Base-by-base conservation (phyloP, 1,140 invertebrate genomes). In the Cydia splendana region DNA sequence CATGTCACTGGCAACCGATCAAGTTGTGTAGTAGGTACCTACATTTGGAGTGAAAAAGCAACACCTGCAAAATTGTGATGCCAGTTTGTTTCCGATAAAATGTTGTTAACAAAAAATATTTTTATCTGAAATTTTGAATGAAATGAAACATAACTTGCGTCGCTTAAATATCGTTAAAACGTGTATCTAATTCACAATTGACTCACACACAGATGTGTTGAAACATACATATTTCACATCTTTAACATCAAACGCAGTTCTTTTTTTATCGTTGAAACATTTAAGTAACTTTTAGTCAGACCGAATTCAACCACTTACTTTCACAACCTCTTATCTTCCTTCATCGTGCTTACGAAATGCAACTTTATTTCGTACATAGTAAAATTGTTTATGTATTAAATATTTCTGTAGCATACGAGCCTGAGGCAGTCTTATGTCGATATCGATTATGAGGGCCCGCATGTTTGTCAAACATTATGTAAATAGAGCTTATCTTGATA, bases 391-490 rank as follows among this genome's bases (percentile, higher is more conserved):
- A 18, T 24, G 51, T 18, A 24, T 24, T 10, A 10, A 62, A 24
- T 10, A 2, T 18, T 12, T 18, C 18, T 18, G 9, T 62, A 62
- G 9, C 20, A n/a, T 62, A 62, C 6, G 18, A 62, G 53, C 7
- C 6, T 12, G 18, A 62, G 57, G 1, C 20, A 24, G 20, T 62
- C n/a, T 62, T 2, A 7, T 62, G 57, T 62, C 10, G 20, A 45
- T 79, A 87, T 88, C 82, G 87, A 87, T 88, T 85, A 82, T 80
- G 73, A 77, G 80, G 74, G 77, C 84, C 83, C 87, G 84, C 84
- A 85, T 87, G 80, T 75, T 89, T 87, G 87, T 88, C 86, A 86
- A 86, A 81, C 85, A 84, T 79, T 83, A 81, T 80, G 83, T 82
- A 87, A 88, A 88, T 81, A 87, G 77, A 76, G 81, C 74, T 77